A percentile compares a stretch with the other conserved stretches of the same genome.
phyloP scores from a whole-genome alignment of 2,113 vertebrate species.

The Romanogobio albipinnatus region DNA sequence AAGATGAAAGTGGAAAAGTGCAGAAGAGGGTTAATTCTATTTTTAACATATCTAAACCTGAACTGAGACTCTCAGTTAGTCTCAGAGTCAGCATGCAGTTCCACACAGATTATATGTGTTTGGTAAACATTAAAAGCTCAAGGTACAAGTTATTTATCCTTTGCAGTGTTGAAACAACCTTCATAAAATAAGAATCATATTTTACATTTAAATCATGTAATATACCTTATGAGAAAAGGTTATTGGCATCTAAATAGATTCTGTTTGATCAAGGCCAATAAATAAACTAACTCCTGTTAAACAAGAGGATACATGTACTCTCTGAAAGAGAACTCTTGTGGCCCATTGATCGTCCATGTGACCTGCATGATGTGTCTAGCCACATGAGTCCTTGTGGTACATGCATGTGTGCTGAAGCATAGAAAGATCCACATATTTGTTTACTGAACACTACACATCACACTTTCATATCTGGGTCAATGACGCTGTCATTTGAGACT shows the following conservation, averaged over 20 bases:
- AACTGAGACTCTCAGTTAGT: not conserved
- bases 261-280: not conserved
- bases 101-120: not conserved
- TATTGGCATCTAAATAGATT: not conserved
- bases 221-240: not conserved
- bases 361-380: not conserved
- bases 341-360: not conserved
- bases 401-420: not conserved
- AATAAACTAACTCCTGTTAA: not conserved
- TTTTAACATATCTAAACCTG: not conserved
- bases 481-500: not conserved
- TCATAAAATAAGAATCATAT: not conserved
- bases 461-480: not conserved
- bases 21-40: not conserved
- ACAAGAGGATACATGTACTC: not conserved
- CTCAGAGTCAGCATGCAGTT: not conserved
- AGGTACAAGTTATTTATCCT: not conserved
- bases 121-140: not conserved
- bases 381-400: not conserved
- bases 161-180: not conserved
- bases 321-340: not conserved
- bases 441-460: not conserved
- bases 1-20: slow-evolving; percentile 17
- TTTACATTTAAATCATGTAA: not conserved
- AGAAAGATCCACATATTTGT: not conserved